Conservation (phyloP, 2,888 invertebrate genomes). For the Ornithoptera alexandrae region DNA sequence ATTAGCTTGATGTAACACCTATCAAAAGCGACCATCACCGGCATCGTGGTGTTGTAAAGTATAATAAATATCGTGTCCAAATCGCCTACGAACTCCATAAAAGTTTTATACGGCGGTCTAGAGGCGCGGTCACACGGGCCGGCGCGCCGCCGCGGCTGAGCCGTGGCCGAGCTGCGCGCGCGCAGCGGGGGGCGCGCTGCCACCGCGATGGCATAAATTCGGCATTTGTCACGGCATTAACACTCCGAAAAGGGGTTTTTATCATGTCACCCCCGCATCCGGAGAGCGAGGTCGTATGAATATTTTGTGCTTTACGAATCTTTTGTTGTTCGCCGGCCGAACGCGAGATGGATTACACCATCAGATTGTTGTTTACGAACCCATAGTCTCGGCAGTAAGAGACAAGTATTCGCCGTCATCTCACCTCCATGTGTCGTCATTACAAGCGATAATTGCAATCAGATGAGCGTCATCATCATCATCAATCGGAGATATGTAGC, state of each 20-base stretch:
- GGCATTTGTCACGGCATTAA: slow-evolving; percentile 79
- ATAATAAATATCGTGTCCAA: slow-evolving; percentile 18
- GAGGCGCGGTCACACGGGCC: slow-evolving; percentile 23
- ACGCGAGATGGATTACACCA: slow-evolving; percentile 1
- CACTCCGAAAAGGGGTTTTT: slow-evolving; percentile 76
- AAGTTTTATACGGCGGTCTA: slow-evolving; percentile 22
- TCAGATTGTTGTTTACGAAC: neutral
- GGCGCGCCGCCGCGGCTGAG: slow-evolving; percentile 24
- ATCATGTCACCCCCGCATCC: slow-evolving; percentile 75
- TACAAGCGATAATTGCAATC: too few species aligned
- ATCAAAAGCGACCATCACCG: too few species aligned
- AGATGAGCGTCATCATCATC: too few species aligned
- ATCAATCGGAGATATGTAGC: too few species aligned
- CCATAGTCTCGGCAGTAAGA: too few species aligned
- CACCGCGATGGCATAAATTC: slow-evolving; percentile 74
- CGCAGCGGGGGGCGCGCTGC: slow-evolving; percentile 64
- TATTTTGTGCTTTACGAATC: slow-evolving; percentile 54
- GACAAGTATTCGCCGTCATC: too few species aligned
- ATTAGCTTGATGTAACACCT: too few species aligned
- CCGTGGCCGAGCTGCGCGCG: slow-evolving; percentile 36
- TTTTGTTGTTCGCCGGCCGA: slow-evolving; percentile 58
- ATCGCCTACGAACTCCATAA: slow-evolving; percentile 21
- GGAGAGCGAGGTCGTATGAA: slow-evolving; percentile 60
- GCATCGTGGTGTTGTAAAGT: slow-evolving; percentile 1
- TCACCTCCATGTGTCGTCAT: too few species aligned